phyloP scores from a whole-genome alignment of 1,140 invertebrate species.

The Nasonia giraulti region DNA sequence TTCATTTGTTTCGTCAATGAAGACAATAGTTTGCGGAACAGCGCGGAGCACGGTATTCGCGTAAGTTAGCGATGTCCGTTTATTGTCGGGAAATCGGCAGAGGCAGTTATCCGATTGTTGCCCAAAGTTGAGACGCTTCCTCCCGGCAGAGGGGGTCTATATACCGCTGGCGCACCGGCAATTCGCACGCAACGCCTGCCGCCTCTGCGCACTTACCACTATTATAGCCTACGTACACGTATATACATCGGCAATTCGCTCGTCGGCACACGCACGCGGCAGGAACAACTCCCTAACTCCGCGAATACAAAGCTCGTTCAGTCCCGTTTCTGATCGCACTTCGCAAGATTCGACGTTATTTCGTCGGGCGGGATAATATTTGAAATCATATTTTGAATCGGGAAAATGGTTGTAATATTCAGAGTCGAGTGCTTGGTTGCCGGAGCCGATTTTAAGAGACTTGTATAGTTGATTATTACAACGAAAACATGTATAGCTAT shows the following conservation, averaged over 20 bases:
- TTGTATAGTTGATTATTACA: no score
- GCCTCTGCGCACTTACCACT: neutral
- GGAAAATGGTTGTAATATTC: neutral
- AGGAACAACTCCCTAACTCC: constrained; percentile 30
- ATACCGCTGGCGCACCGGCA: neutral
- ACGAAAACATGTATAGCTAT: no score
- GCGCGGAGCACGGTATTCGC: constrained; percentile 3
- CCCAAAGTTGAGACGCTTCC: constrained; percentile 32
- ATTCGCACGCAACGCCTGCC: constrained; percentile 29
- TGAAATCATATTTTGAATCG: neutral
- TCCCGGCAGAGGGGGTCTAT: neutral
- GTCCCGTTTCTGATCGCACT: neutral
- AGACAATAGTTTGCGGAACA: constrained; percentile 23
- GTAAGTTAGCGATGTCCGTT: constrained; percentile 41
- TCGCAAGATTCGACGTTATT: constrained; percentile 6
- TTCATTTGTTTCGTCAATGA: constrained; percentile 33
- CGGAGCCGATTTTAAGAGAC: no score
- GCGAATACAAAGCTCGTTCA: constrained; percentile 7
- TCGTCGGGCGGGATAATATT: neutral
- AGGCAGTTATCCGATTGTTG: constrained; percentile 51
- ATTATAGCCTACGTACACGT: neutral
- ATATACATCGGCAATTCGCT: neutral
- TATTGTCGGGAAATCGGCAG: constrained; percentile 48
- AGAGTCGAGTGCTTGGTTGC: no score
- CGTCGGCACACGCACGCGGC: neutral